These are phyloP conservation scores for Rhinopithecus roxellana DNA, from an alignment of 2,113 vertebrate species.

Conservation along the genomic window DNA sequence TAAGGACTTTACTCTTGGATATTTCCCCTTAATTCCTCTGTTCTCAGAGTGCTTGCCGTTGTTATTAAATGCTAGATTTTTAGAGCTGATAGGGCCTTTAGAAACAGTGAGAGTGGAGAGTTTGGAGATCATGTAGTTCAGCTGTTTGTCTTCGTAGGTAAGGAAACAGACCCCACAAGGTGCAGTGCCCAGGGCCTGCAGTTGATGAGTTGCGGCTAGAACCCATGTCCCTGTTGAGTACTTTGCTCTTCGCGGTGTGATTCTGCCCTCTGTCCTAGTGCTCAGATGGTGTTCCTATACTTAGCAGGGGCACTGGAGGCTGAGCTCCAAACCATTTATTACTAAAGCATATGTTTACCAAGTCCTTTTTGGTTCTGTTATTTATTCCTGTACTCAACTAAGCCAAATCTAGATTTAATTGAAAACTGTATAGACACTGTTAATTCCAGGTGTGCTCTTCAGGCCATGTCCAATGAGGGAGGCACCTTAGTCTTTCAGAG, in stretches of 20 bases:
- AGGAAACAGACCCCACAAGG: background rate
- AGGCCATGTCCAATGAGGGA: background rate
- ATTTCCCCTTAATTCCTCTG: background rate
- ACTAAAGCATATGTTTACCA: slow-evolving; percentile 16
- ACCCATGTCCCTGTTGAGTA: background rate
- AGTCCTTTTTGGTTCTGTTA: background rate
- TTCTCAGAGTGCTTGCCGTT: slow-evolving; percentile 19
- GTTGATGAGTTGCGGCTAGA: background rate
- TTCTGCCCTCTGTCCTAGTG: background rate
- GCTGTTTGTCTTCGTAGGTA: background rate
- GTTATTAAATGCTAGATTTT: slow-evolving; percentile 2
- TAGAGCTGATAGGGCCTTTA: background rate
- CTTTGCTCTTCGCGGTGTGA: background rate
- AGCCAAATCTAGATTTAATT: slow-evolving; percentile 32
- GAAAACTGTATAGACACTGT: slow-evolving; percentile 45
- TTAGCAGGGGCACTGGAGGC: background rate
- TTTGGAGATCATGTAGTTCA: background rate
- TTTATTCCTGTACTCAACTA: slow-evolving; percentile 20
- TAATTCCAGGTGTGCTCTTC: slow-evolving; percentile 10
- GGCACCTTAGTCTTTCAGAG: slow-evolving; percentile 21
- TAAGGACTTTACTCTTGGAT: background rate
- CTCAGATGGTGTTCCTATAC: background rate
- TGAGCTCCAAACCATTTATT: background rate
- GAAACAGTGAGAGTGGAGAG: background rate
- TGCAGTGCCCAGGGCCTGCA: background rate